Base-by-base conservation (phyloP, 1,140 invertebrate species). In the Zophobas atratus region DNA sequence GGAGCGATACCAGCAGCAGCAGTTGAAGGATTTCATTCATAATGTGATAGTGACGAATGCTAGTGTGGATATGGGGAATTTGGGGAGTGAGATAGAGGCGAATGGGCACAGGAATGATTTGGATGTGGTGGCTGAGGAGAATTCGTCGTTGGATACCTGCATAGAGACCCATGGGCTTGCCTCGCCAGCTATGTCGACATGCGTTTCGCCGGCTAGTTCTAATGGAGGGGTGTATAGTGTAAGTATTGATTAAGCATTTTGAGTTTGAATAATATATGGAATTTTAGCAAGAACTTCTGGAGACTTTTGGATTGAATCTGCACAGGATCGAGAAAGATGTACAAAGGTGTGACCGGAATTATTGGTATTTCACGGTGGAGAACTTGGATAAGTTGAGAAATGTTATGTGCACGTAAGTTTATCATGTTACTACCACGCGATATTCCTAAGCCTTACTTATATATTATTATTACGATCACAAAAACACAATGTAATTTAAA, bases 261-360 rank as follows among this genome's bases (percentile, higher is more conserved):
- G 3, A n/a, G 35, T 73, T 73, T 33, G 41, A 4, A 34, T 33
- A 51, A 73, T 3, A 6, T 53, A 51, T 6, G 20, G 56, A 55
- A 70, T 88, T 88, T 46, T 84, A 96, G 94, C 91, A 90, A 79
- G 95, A 97, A 84, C 85, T 98, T 49, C 87, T 98, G 55, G 95
- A 98, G 82, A 92, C 90, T 71, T 98, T 98, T 83, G 95, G 94
- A 0, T 85, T 97, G 33, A 98, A 98, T 87, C 86, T 98, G 0
- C 97, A 98, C 87, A 90, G 97, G 34, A 98, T 99, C 79, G 97
- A 99, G 85, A 99, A 99, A 87, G 97, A 99, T 87, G 97, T 98
- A 1, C 95, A 97, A 86, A 87, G 97, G 76, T 99, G 97, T 88
- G 97, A 99, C 87, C 88, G 97, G 70, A 98, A 97, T 85, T 97